Evolutionary conservation across 2,797 vertebrate genomes (phyloP).

Genomic region (Enoplosus armatus): DNA sequence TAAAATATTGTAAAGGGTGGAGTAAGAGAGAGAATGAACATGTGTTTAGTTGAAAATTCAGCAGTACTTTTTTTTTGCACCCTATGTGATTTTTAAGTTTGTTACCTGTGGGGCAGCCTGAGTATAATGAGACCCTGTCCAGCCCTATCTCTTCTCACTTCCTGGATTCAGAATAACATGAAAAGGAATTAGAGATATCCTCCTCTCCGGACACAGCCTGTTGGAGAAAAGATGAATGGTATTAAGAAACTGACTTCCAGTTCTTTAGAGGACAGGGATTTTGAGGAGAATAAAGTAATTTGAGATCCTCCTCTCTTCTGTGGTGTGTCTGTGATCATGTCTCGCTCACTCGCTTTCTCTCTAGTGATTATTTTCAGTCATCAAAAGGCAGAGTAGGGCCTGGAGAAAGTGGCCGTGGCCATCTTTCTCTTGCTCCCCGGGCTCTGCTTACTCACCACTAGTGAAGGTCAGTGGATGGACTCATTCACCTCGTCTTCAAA

Average conservation of each 20-base stretch:
- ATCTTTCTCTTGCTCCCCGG: slow-evolving; percentile 71
- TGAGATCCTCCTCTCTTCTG: slow-evolving; percentile 63
- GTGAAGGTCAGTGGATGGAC: slow-evolving; percentile 81
- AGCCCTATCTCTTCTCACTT: slow-evolving; percentile 69
- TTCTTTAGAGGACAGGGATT: slow-evolving; percentile 66
- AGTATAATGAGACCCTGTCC: slow-evolving; percentile 76
- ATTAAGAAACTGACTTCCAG: slow-evolving; percentile 76
- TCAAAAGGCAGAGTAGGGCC: slow-evolving; percentile 78
- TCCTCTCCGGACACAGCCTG: slow-evolving; percentile 77
- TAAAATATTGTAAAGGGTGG: slow-evolving; percentile 2
- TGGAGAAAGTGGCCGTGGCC: slow-evolving; percentile 71
- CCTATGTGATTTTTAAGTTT: slow-evolving; percentile 67
- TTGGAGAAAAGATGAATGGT: slow-evolving; percentile 77
- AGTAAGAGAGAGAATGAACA: slow-evolving; percentile 25
- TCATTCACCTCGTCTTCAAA: slow-evolving; percentile 79
- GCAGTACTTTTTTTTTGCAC: slow-evolving; percentile 60
- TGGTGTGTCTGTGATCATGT: slow-evolving; percentile 71
- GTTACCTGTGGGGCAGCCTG: slow-evolving; percentile 72
- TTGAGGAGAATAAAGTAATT: slow-evolving; percentile 69
- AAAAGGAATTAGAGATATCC: slow-evolving; percentile 80
- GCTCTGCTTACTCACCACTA: slow-evolving; percentile 79
- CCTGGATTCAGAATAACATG: slow-evolving; percentile 74
- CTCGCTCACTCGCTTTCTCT: slow-evolving; percentile 73
- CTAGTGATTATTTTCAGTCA: slow-evolving; percentile 79
- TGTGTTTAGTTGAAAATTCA: slow-evolving; percentile 49